Evolutionary conservation across 2,888 invertebrate genomes (phyloP).

Genomic region (Blera fallax): DNA sequence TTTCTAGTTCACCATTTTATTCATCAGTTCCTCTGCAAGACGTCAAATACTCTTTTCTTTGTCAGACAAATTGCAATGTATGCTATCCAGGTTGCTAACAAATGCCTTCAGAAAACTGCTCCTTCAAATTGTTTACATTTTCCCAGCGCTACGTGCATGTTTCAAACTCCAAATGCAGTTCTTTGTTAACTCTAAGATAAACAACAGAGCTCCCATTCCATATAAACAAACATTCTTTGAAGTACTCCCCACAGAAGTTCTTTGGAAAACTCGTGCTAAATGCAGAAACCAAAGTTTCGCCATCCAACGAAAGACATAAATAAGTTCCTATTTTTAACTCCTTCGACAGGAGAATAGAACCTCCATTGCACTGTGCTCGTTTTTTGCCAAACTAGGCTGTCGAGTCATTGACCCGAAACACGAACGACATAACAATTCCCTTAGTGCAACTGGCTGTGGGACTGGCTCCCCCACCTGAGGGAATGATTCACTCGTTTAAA

Average conservation of each 20-base stretch:
- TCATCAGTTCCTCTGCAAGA: not conserved
- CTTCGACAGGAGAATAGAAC: slow-evolving; percentile 31
- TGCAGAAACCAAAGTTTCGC: slow-evolving; percentile 13
- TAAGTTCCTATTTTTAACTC: slow-evolving; percentile 46
- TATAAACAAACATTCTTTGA: slow-evolving; percentile 2
- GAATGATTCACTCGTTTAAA: slow-evolving; percentile 31
- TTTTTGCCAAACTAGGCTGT: slow-evolving; percentile 61
- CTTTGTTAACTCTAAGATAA: slow-evolving; percentile 25
- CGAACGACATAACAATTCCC: slow-evolving; percentile 36
- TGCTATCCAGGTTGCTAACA: not conserved
- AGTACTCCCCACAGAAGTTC: not conserved
- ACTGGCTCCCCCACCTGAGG: not conserved
- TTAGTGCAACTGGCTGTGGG: not conserved
- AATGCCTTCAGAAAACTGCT: not conserved
- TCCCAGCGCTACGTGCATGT: not conserved
- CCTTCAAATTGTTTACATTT: slow-evolving; percentile 15
- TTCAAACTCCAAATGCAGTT: slow-evolving; percentile 22
- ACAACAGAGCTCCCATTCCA: slow-evolving; percentile 19
- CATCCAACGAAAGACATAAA: slow-evolving; percentile 22
- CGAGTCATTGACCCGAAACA: slow-evolving; percentile 70
- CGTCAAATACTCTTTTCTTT: not conserved
- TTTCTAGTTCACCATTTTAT: not conserved
- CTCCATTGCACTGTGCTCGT: slow-evolving; percentile 45
- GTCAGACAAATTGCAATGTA: not conserved
- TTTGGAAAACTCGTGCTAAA: not conserved